A percentile compares a stretch with the other conserved stretches of the same genome.
Conservation (phyloP, 2,888 invertebrate species). For the Raillietiella orientalis region DNA sequence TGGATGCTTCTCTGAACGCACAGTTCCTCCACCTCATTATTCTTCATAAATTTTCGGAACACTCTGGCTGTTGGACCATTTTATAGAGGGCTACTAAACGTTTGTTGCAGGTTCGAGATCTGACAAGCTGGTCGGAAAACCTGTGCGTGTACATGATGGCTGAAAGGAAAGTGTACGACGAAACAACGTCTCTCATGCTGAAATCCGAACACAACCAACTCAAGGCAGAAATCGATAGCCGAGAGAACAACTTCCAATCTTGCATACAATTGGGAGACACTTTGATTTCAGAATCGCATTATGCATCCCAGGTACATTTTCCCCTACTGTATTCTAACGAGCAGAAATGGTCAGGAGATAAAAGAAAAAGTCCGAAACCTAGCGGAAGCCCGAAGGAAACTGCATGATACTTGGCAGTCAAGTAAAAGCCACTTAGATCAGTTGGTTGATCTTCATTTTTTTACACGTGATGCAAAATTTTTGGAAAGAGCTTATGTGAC, state of each 20-base stretch:
- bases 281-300: constrained; percentile 56
- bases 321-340: no score
- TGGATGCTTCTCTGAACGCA: no score
- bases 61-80: no score
- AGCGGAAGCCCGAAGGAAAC: constrained; percentile 36
- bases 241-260: constrained; percentile 41
- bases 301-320: constrained; percentile 24
- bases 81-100: no score
- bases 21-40: constrained; percentile 1
- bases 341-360: constrained; percentile 21
- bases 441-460: constrained; percentile 69
- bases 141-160: constrained; percentile 39
- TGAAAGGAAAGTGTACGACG: constrained; percentile 48
- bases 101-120: constrained; percentile 41
- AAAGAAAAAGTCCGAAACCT: constrained; percentile 35
- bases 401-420: constrained; percentile 56
- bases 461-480: constrained; percentile 71
- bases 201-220: constrained; percentile 50
- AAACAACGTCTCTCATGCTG: constrained; percentile 40
- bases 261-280: constrained; percentile 40
- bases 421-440: constrained; percentile 66
- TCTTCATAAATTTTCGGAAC: background rate
- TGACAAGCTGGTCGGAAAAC: constrained; percentile 56
- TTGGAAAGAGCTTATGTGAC: constrained; percentile 56
- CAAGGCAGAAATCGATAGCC: constrained; percentile 54